phyloP scores from a whole-genome alignment of 1,140 invertebrate genomes.

The Onthophagus taurus region DNA sequence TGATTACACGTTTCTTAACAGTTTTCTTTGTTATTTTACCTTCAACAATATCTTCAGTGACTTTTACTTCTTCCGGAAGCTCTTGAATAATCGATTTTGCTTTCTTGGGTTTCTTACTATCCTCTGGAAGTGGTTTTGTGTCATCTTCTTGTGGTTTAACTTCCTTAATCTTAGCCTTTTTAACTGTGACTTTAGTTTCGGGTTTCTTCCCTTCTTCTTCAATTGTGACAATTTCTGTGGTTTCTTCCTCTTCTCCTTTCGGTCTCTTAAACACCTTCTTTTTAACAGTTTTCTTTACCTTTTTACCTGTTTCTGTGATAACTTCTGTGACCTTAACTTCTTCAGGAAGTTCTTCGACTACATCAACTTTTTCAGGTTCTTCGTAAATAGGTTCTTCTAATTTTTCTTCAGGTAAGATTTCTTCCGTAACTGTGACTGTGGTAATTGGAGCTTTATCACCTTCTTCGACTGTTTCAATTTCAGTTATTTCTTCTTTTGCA shows the following conservation, averaged over 20 bases:
- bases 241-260: slow-evolving; percentile 21
- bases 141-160: slow-evolving; percentile 33
- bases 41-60: slow-evolving; percentile 31
- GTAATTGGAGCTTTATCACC: slow-evolving; percentile 30
- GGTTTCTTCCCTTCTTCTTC: slow-evolving; percentile 33
- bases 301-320: slow-evolving; percentile 39
- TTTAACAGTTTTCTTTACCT: slow-evolving; percentile 34
- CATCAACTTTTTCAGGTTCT: slow-evolving; percentile 20
- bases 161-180: slow-evolving; percentile 9
- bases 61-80: slow-evolving; percentile 29
- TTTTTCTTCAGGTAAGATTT: slow-evolving; percentile 23
- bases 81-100: slow-evolving; percentile 24
- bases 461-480: slow-evolving; percentile 32
- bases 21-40: slow-evolving; percentile 29
- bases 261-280: slow-evolving; percentile 26
- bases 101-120: slow-evolving; percentile 13
- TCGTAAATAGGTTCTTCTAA: slow-evolving; percentile 18
- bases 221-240: slow-evolving; percentile 27
- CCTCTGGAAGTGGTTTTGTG: slow-evolving; percentile 21
- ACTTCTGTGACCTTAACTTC: slow-evolving; percentile 34
- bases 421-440: slow-evolving; percentile 37
- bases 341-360: slow-evolving; percentile 22
- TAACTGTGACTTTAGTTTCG: slow-evolving; percentile 27
- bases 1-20: slow-evolving; percentile 33
- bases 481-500: slow-evolving; percentile 26